Conservation (phyloP, 2,797 vertebrate genomes). For the Tamandua tetradactyla region DNA sequence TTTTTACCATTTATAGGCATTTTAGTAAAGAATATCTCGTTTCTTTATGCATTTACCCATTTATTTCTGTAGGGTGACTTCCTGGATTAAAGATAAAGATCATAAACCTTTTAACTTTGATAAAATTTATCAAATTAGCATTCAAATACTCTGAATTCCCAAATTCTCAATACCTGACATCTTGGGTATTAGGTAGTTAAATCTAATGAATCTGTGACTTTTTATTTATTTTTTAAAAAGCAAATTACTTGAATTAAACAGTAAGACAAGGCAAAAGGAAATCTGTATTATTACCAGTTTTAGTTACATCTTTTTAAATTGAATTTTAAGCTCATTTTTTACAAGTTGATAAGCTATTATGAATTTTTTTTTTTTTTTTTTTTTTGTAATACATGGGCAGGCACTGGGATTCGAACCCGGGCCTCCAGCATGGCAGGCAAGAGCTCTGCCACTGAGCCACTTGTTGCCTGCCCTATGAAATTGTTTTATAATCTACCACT, state of each 20-base stretch:
- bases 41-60: not conserved
- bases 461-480: no score
- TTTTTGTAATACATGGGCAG: no score
- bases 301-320: conserved; percentile 29
- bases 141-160: not conserved
- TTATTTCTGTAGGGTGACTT: not conserved
- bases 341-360: not conserved
- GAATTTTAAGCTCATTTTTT: not conserved
- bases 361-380: no score
- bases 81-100: not conserved
- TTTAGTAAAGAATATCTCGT: not conserved
- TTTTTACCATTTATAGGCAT: not conserved
- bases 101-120: not conserved
- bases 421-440: no score
- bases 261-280: not conserved
- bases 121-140: not conserved
- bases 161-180: not conserved
- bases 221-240: not conserved
- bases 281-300: not conserved
- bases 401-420: no score
- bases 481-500: not conserved
- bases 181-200: not conserved
- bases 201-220: not conserved
- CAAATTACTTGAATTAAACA: not conserved
- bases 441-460: no score